Evolutionary conservation across 35 echinoderm and acorn worm species (phyloP).

Genomic region (Ophioderma brevispina): DNA sequence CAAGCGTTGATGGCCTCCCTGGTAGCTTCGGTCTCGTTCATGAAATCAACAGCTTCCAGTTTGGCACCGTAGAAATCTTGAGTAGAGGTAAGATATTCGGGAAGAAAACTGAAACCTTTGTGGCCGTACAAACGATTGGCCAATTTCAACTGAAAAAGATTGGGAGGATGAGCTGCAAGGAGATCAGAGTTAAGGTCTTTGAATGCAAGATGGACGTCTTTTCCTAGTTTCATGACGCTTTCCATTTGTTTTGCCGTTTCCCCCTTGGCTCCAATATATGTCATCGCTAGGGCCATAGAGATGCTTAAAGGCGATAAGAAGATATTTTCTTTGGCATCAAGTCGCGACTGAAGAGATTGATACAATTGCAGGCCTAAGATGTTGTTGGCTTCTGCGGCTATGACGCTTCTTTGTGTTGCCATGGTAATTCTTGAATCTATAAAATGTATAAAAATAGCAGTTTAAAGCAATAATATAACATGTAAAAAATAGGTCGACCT

Average conservation of each 20-base stretch:
- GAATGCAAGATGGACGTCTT: conserved; percentile 38
- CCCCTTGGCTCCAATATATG: conserved; percentile 63
- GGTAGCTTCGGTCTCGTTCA: background rate
- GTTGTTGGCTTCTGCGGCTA: conserved; percentile 39
- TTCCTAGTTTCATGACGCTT: conserved; percentile 36
- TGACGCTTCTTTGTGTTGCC: background rate
- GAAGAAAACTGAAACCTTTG: conserved; percentile 28
- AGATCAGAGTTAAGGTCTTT: conserved; percentile 51
- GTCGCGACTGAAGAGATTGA: background rate
- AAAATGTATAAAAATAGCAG: no score
- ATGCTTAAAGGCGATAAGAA: conserved; percentile 77
- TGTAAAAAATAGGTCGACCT: no score
- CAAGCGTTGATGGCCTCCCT: conserved; percentile 52
- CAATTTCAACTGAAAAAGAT: conserved; percentile 19
- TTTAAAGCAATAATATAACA: no score
- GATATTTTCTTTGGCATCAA: conserved; percentile 13
- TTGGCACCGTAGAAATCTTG: conserved; percentile 44
- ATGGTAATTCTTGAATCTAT: no score
- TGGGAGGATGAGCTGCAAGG: background rate
- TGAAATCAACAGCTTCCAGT: conserved; percentile 42
- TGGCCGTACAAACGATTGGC: conserved; percentile 70
- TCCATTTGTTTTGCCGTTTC: conserved; percentile 63
- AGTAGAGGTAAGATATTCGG: conserved; percentile 44
- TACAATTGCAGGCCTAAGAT: conserved; percentile 54
- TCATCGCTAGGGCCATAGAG: conserved; percentile 63